A percentile compares a stretch with the other conserved stretches of the same genome.
Conservation (phyloP, 2,888 invertebrate genomes). For the Lomographa bimaculata region DNA sequence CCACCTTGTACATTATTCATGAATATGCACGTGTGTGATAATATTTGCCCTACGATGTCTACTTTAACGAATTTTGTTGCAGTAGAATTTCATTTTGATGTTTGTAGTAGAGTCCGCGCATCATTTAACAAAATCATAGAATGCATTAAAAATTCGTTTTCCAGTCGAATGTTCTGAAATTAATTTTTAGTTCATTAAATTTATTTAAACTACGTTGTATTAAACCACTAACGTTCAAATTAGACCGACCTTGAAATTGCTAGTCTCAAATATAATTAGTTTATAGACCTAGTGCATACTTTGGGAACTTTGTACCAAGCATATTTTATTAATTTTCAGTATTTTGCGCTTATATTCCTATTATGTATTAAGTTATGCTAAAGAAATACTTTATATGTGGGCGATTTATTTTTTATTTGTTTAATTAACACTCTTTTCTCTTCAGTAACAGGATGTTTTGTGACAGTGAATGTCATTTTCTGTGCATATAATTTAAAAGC, state of each 20-base stretch:
- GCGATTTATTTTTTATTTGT: slow-evolving; percentile 14
- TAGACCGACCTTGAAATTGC: slow-evolving; percentile 68
- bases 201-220: slow-evolving; percentile 22
- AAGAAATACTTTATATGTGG: slow-evolving; percentile 11
- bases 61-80: slow-evolving; percentile 58
- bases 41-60: slow-evolving; percentile 43
- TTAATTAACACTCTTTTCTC: slow-evolving; percentile 17
- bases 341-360: slow-evolving; percentile 31
- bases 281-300: slow-evolving; percentile 21
- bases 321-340: slow-evolving; percentile 17
- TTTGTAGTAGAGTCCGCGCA: slow-evolving; percentile 40
- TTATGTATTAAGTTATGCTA: slow-evolving; percentile 23
- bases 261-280: slow-evolving; percentile 67
- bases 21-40: slow-evolving; percentile 56
- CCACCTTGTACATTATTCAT: slow-evolving; percentile 21
- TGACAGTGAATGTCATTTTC: too few relatives aligned
- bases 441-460: slow-evolving; percentile 4
- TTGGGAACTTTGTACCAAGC: slow-evolving; percentile 9
- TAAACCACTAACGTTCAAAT: slow-evolving; percentile 41
- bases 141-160: slow-evolving; percentile 19
- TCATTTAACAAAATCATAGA: slow-evolving; percentile 28
- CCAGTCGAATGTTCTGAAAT: slow-evolving; percentile 19
- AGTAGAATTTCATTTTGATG: slow-evolving; percentile 56
- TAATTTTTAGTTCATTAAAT: slow-evolving; percentile 6
- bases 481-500: not conserved